A percentile compares a stretch with the other conserved stretches of the same genome.
Evolutionary conservation across 2,797 vertebrate genomes (phyloP).

Genomic region (Petrocephalus schoutedeni): DNA sequence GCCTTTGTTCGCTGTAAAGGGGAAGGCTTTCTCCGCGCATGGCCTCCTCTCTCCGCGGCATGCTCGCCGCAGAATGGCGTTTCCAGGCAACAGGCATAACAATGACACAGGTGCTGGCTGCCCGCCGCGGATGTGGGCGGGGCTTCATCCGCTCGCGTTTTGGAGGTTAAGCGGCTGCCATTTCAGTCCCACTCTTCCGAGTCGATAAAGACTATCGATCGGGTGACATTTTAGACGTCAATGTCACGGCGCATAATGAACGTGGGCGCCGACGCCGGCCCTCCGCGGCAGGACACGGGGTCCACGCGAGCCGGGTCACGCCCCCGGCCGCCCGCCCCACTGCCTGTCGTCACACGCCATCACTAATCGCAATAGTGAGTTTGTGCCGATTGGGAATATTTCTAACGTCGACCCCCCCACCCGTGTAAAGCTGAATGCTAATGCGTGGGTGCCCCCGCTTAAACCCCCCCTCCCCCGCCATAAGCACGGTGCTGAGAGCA

Average conservation of each 20-base stretch:
- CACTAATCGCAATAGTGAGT: background rate
- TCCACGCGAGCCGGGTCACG: background rate
- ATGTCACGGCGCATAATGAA: constrained; percentile 13
- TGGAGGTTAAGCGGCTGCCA: constrained; percentile 52
- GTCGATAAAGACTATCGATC: constrained; percentile 23
- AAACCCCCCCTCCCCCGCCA: background rate
- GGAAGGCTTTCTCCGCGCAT: constrained; percentile 58
- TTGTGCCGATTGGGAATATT: background rate
- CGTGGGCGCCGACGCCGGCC: background rate
- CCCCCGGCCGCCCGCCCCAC: background rate
- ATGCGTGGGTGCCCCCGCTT: background rate
- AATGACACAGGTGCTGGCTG: constrained; percentile 68
- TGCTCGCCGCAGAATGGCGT: constrained; percentile 61
- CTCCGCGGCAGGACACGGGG: background rate
- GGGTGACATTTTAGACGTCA: constrained; percentile 23
- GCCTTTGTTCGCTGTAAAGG: constrained; percentile 43
- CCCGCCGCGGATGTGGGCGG: constrained; percentile 10
- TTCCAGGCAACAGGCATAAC: constrained; percentile 77
- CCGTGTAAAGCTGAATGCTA: background rate
- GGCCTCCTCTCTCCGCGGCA: constrained; percentile 48
- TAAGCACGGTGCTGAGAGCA: constrained; percentile 36
- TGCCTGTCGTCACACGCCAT: background rate
- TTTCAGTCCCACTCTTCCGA: constrained; percentile 48
- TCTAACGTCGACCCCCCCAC: background rate
- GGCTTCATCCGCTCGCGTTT: constrained; percentile 9